phyloP scores from a whole-genome alignment of 2,888 invertebrate species.

The Brachycybe producta region DNA sequence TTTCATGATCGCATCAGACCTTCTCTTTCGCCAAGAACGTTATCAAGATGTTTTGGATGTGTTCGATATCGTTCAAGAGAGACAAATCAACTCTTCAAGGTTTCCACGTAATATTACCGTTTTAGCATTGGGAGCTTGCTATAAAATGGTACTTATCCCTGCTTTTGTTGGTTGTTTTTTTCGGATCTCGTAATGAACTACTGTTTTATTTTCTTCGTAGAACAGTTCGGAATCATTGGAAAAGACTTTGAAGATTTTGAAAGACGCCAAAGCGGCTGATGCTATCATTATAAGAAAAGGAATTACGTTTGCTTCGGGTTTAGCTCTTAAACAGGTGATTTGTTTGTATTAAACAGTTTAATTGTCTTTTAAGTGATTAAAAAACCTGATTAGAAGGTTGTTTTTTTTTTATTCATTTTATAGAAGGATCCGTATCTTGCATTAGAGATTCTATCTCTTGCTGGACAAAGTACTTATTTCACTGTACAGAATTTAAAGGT shows the following conservation, averaged over 20 bases:
- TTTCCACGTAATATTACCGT: slow-evolving; percentile 55
- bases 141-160: slow-evolving; percentile 61
- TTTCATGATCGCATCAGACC: slow-evolving; percentile 54
- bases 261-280: slow-evolving; percentile 44
- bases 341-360: not conserved
- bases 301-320: slow-evolving; percentile 47
- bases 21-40: slow-evolving; percentile 52
- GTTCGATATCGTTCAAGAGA: slow-evolving; percentile 47
- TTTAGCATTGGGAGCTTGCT: slow-evolving; percentile 55
- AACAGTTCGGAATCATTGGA: slow-evolving; percentile 53
- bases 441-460: slow-evolving; percentile 48
- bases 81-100: slow-evolving; percentile 48
- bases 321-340: slow-evolving; percentile 49
- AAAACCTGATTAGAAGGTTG: not conserved
- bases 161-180: slow-evolving; percentile 1
- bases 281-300: slow-evolving; percentile 48
- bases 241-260: slow-evolving; percentile 49
- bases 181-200: not conserved
- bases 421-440: slow-evolving; percentile 48
- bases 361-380: not conserved
- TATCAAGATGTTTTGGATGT: slow-evolving; percentile 52
- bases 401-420: slow-evolving; percentile 10
- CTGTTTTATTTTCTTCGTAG: slow-evolving; percentile 37
- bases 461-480: slow-evolving; percentile 47
- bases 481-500: slow-evolving; percentile 56